Conservation (phyloP, 2,888 invertebrate genomes). For the Netelia fuscicornis region DNA sequence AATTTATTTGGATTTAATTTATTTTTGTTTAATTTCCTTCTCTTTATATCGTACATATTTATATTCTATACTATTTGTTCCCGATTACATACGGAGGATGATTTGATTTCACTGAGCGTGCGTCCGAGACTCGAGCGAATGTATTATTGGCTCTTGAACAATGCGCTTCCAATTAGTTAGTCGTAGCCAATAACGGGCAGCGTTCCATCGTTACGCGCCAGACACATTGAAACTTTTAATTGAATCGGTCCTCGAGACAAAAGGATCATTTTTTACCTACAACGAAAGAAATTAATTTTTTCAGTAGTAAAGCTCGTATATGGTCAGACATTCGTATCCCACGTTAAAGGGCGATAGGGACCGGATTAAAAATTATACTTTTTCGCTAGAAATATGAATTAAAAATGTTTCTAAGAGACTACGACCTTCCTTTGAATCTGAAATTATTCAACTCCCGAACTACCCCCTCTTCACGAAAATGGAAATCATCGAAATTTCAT, state of each 20-base stretch:
- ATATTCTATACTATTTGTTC: background rate
- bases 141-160: constrained; percentile 43
- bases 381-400: background rate
- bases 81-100: constrained; percentile 1
- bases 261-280: constrained; percentile 2
- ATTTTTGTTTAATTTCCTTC: background rate
- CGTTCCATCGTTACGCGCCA: constrained; percentile 8
- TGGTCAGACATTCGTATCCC: background rate
- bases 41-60: background rate
- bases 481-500: background rate
- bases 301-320: background rate
- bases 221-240: constrained; percentile 48
- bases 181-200: constrained; percentile 19
- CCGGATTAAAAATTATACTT: too few relatives aligned
- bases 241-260: constrained; percentile 19
- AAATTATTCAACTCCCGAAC: too few relatives aligned
- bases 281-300: background rate
- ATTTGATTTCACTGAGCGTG: constrained; percentile 2
- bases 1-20: background rate
- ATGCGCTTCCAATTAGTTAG: constrained; percentile 36
- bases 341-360: background rate
- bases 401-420: background rate
- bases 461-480: background rate
- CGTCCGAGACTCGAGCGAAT: background rate
- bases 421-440: background rate